Evolutionary conservation across 2,888 invertebrate genomes (phyloP), one percentile per base, ranked within the genome.

Genomic region (Brachynemurus nebulosus): DNA sequence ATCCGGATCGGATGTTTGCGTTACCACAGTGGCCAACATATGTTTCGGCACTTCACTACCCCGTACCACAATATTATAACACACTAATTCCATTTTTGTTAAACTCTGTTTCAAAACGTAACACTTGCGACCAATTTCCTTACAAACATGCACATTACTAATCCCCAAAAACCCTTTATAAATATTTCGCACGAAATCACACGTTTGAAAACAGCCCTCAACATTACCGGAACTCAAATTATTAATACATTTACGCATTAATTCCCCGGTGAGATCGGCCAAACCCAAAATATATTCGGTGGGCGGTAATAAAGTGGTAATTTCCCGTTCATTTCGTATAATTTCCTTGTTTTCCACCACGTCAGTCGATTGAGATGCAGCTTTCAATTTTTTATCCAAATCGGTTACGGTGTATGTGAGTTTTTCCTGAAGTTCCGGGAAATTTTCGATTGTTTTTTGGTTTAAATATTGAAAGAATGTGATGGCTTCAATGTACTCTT

Each of bases 201-300:
- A 85, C 1, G 77, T 74, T 44, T 74, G 69, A 56, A 76, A 77
- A 58, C 88, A 86, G 37, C 76, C 76, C 2, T 74, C 71, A 11
- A 78, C 72, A 50, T 88, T 80, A 0, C 88, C 88, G 47, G 74
- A 72, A 0, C 84, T 78, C 45, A 91, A 71, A 53, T 81, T 80
- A 58, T 84, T 86, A 6, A 93, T 86, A 43, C 89, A 86, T 52
- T 80, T 76, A 40, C 92, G 71, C 92, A 93, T 93, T 35, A 92
- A 61, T 62, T 93, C 93, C 0, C 92, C 92, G 0, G 88, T 89
- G 20, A 91, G 68, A 65, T 93, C 92, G 1, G 83, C 82, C 25
- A 92, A 62, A 0, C 92, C 92, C 33, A 92, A 64, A 57, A 92
- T 66, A 52, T 69, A 80, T 49, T 80, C 78, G 25, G 57, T 57